phyloP scores from a whole-genome alignment of 2,797 vertebrate genomes.

The Sebastes cheni region DNA sequence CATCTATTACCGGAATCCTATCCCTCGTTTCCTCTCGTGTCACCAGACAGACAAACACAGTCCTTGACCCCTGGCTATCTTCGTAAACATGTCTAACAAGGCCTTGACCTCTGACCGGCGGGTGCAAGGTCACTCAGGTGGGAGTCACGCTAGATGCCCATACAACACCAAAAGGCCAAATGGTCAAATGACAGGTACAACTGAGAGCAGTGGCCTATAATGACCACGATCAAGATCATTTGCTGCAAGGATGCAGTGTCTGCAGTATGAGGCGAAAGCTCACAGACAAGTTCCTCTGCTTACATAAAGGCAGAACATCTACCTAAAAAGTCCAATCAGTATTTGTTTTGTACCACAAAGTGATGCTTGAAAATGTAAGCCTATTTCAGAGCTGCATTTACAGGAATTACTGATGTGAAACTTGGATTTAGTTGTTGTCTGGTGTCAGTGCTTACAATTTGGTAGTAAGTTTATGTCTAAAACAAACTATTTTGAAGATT shows the following conservation, averaged over 20 bases:
- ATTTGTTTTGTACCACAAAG: background rate
- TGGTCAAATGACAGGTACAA: conserved; percentile 31
- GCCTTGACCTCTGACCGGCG: conserved; percentile 60
- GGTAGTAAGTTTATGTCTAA: background rate
- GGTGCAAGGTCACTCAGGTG: conserved; percentile 48
- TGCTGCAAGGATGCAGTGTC: background rate
- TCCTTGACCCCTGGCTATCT: conserved; percentile 61
- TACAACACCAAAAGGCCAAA: conserved; percentile 20
- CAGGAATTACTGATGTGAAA: background rate
- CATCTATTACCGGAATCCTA: conserved; percentile 76
- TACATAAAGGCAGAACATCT: background rate
- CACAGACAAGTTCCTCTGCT: background rate
- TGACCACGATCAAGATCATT: conserved; percentile 2
- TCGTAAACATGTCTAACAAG: conserved; percentile 64
- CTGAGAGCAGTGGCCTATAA: background rate
- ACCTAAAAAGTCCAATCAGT: background rate
- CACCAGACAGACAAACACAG: conserved; percentile 65
- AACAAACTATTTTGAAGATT: background rate
- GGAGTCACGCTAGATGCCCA: conserved; percentile 11
- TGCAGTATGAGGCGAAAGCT: background rate
- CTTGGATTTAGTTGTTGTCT: background rate
- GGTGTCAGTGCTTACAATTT: background rate
- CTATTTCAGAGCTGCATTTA: background rate
- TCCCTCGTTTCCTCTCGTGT: conserved; percentile 74
- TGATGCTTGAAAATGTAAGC: background rate